phyloP scores from a whole-genome alignment of 2,797 vertebrate genomes.

The Sylvia borin region DNA sequence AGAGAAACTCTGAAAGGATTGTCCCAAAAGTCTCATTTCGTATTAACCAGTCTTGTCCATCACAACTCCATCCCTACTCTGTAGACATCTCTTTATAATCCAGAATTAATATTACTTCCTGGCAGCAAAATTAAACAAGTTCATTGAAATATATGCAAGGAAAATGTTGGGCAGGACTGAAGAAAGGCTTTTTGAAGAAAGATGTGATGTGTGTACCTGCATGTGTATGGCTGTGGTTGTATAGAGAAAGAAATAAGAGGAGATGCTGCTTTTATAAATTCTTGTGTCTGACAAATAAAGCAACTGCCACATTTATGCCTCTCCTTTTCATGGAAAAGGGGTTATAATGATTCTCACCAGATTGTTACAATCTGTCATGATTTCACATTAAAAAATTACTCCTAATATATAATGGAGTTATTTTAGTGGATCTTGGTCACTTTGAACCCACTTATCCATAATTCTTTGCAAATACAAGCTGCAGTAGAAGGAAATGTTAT shows the following conservation, averaged over 20 bases:
- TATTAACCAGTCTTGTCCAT: not conserved
- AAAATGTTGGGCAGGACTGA: not conserved
- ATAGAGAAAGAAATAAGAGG: not conserved
- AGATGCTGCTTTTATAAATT: not conserved
- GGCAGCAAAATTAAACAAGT: not conserved
- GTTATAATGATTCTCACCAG: not conserved
- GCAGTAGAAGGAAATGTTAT: not conserved
- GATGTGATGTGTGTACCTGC: not conserved
- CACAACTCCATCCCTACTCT: not conserved
- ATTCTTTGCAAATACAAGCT: not conserved
- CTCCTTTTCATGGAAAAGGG: not conserved
- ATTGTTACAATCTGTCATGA: not conserved
- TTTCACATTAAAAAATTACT: not conserved
- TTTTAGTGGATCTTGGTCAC: not conserved
- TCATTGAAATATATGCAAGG: not conserved
- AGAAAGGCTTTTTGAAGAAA: not conserved
- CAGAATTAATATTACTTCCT: not conserved
- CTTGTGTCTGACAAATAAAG: not conserved
- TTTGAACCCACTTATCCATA: not conserved
- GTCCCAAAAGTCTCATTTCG: not conserved
- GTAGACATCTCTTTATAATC: not conserved
- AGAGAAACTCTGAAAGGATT: not conserved
- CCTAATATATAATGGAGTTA: not conserved
- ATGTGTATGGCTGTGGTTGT: not conserved
- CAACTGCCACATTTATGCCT: not conserved